Percentiles rank a stretch among this genome's conserved stretches.
phyloP scores from a whole-genome alignment of 2,113 vertebrate genomes.

The Mormoops blainvillei region DNA sequence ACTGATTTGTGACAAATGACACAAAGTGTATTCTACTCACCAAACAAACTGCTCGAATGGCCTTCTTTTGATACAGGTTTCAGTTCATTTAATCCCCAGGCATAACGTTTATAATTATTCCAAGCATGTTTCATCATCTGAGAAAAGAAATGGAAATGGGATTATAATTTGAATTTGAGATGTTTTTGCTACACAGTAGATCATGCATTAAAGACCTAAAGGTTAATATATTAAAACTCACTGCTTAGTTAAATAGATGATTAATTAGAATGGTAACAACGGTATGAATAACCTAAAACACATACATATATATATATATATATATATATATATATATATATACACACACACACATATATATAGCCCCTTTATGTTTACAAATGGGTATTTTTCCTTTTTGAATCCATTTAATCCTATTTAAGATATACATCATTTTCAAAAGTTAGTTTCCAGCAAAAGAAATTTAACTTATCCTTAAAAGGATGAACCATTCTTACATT shows the following conservation, averaged over 20 bases:
- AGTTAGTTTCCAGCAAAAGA: constrained; percentile 7
- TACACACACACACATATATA: not conserved
- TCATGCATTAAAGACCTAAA: constrained; percentile 46
- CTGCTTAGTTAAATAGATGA: constrained; percentile 34
- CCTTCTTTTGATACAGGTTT: constrained; percentile 95
- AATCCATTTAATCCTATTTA: not conserved
- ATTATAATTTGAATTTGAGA: constrained; percentile 65
- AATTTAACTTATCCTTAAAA: not conserved
- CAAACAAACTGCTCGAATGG: constrained; percentile 99
- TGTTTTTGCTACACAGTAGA: not conserved
- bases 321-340: not conserved
- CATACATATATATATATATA: no score
- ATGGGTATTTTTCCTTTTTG: not conserved
- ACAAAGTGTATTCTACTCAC: constrained; percentile 85
- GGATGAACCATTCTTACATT: constrained; percentile 15
- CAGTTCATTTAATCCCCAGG: constrained; percentile 98
- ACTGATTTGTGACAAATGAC: not conserved
- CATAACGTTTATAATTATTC: constrained; percentile 95
- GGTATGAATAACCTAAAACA: not conserved
- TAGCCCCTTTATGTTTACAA: not conserved
- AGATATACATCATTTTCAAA: not conserved
- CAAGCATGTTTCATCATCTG: constrained; percentile 99
- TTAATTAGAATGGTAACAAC: not conserved
- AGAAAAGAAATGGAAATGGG: constrained; percentile 71
- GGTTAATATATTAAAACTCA: constrained; percentile 35